phyloP scores from a whole-genome alignment of 2,113 vertebrate genomes.

The Tyrannus savana region DNA sequence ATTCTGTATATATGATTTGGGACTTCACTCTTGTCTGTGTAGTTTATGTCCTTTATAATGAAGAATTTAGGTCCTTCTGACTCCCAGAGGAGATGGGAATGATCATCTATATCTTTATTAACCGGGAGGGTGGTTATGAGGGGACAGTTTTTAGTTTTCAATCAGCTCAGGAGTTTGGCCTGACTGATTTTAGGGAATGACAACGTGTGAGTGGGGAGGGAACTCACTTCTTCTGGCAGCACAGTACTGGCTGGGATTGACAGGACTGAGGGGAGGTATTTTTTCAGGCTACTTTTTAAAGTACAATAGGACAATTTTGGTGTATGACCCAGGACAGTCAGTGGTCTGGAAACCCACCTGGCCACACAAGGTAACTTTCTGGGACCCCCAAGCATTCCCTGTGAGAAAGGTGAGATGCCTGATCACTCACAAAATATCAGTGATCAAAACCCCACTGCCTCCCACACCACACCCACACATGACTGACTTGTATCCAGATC shows the following conservation, averaged over 20 bases:
- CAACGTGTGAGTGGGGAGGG: background rate
- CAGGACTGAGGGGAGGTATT: background rate
- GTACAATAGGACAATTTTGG: background rate
- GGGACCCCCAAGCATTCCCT: background rate
- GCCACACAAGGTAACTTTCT: background rate
- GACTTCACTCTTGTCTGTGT: background rate
- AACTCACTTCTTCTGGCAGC: background rate
- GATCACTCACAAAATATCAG: background rate
- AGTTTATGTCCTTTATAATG: background rate
- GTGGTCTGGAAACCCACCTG: background rate
- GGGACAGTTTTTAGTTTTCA: background rate
- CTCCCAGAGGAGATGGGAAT: background rate
- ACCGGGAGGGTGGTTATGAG: background rate
- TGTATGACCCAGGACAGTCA: background rate
- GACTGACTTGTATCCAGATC: background rate
- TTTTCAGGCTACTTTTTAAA: background rate
- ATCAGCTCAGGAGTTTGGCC: background rate
- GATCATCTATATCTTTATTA: background rate
- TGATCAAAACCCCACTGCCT: accelerated
- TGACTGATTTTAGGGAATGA: background rate
- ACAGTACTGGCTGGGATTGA: background rate
- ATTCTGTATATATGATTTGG: background rate
- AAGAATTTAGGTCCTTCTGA: background rate
- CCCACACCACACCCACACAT: background rate
- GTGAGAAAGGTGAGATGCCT: background rate